These are phyloP conservation scores for Oreochromis spilurus DNA, from an alignment of 2,113 vertebrate species.

Conservation along the genomic window DNA sequence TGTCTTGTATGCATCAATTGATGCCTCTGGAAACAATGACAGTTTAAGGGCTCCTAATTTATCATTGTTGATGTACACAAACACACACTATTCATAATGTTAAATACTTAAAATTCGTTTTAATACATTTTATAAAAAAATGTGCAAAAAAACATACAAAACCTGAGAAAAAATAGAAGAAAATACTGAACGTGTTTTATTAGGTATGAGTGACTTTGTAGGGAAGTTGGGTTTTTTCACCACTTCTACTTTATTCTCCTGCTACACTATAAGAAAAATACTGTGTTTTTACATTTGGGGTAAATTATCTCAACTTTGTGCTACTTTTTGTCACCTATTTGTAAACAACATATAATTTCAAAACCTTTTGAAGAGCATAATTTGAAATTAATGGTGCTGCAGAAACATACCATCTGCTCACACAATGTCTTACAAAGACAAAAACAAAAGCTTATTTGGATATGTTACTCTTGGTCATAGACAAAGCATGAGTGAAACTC, in stretches of 20 bases:
- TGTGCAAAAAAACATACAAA: not conserved
- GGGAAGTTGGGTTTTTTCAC: not conserved
- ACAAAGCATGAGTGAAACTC: not conserved
- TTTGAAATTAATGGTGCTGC: not conserved
- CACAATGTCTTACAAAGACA: rapidly evolving
- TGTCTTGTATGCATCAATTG: not conserved
- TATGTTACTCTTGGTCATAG: not conserved
- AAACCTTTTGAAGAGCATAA: not conserved
- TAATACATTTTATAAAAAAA: rapidly evolving
- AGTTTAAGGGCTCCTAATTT: not conserved
- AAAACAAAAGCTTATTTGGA: not conserved
- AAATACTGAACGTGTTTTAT: not conserved
- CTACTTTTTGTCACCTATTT: not conserved
- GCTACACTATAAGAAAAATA: not conserved
- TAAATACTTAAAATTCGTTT: not conserved
- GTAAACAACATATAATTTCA: not conserved
- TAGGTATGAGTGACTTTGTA: not conserved
- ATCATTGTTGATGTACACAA: not conserved
- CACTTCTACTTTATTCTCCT: not conserved
- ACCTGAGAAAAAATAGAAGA: no score
- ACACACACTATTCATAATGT: rapidly evolving
- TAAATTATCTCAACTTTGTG: not conserved
- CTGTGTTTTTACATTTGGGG: not conserved
- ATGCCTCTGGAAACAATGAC: not conserved
- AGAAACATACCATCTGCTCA: not conserved